phyloP scores from a whole-genome alignment of 2,888 invertebrate genomes.

The Poecilobothrus nobilitatus region DNA sequence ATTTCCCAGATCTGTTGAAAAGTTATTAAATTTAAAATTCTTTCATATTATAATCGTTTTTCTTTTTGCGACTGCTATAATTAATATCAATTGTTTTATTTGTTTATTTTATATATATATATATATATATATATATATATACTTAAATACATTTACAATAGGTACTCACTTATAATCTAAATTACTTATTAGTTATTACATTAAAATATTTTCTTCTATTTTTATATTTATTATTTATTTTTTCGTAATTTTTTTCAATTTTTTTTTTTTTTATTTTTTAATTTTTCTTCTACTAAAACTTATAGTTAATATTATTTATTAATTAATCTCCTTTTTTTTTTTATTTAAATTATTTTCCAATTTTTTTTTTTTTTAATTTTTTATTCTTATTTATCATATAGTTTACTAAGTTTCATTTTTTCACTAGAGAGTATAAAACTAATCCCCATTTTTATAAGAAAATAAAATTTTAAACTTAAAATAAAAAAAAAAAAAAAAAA shows the following conservation, averaged over 20 bases:
- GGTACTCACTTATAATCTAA: conserved; percentile 22
- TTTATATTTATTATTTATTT: not conserved
- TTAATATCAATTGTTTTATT: not conserved
- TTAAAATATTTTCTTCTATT: conserved; percentile 21
- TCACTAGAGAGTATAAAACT: conserved; percentile 28
- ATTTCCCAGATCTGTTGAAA: too few relatives aligned
- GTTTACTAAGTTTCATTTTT: conserved; percentile 23
- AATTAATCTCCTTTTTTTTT: conserved; percentile 17
- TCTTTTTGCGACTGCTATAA: too few relatives aligned
- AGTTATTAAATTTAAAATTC: too few relatives aligned
- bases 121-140: too few relatives aligned
- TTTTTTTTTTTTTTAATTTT: conserved; percentile 27
- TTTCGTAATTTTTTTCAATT: not conserved
- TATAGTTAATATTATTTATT: conserved; percentile 22
- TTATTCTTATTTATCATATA: conserved; percentile 16
- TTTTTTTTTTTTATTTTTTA: not conserved
- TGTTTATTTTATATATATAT: not conserved
- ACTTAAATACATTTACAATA: conserved; percentile 20
- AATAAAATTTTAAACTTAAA: not conserved
- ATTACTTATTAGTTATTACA: not conserved
- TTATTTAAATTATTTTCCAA: conserved; percentile 22
- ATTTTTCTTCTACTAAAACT: conserved; percentile 18
- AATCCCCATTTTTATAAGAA: conserved; percentile 18
- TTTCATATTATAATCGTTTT: too few relatives aligned
- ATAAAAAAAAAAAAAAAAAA: not conserved